Evolutionary conservation across 2,888 invertebrate genomes (phyloP).

Genomic region (Agrotis clavis): DNA sequence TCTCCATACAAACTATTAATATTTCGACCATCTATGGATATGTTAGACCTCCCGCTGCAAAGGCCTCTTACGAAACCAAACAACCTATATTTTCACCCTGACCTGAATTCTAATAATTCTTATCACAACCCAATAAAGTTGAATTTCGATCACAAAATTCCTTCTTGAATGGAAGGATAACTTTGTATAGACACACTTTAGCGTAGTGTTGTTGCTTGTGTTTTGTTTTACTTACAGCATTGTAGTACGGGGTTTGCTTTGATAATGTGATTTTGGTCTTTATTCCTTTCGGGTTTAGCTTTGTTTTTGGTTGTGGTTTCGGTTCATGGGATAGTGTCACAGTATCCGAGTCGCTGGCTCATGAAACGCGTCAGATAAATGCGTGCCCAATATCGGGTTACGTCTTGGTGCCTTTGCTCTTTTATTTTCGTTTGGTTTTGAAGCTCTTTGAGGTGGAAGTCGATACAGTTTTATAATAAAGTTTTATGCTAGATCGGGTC

Average conservation of each 20-base stretch:
- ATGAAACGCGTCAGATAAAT: constrained; percentile 88
- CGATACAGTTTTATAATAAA: constrained; percentile 56
- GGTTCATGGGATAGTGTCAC: constrained; percentile 81
- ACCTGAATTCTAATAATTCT: constrained; percentile 51
- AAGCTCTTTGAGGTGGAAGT: constrained; percentile 69
- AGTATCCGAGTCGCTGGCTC: constrained; percentile 84
- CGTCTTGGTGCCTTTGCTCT: constrained; percentile 72
- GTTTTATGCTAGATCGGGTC: constrained; percentile 52
- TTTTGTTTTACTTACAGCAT: constrained; percentile 82
- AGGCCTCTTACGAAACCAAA: constrained; percentile 71
- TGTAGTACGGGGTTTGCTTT: constrained; percentile 68
- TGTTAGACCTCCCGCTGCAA: constrained; percentile 82
- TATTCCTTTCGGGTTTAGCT: constrained; percentile 62
- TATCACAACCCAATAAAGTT: constrained; percentile 69
- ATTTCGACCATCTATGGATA: constrained; percentile 77
- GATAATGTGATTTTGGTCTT: constrained; percentile 64
- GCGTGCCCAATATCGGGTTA: constrained; percentile 86
- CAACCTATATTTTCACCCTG: constrained; percentile 48
- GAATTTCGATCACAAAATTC: constrained; percentile 62
- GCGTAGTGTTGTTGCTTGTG: constrained; percentile 78
- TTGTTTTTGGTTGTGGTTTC: constrained; percentile 59
- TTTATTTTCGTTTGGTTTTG: constrained; percentile 73
- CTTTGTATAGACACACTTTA: constrained; percentile 68
- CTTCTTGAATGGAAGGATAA: constrained; percentile 51
- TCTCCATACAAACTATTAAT: constrained; percentile 79